These are phyloP conservation scores for Chlorocebus sabaeus DNA, from an alignment of 2,113 vertebrate species.

Conservation along the genomic window DNA sequence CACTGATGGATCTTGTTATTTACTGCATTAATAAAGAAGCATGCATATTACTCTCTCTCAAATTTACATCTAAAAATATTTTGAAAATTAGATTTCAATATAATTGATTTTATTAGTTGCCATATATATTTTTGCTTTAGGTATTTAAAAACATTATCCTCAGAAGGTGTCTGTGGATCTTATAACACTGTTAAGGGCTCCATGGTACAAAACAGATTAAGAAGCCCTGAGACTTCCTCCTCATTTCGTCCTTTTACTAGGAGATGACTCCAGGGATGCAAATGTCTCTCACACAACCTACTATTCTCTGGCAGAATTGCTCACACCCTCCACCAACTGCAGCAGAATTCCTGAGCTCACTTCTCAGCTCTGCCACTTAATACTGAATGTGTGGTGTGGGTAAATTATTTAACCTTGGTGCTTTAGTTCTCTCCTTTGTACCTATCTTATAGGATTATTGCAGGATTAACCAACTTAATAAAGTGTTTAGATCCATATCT, in stretches of 20 bases:
- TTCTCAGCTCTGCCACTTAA: background rate
- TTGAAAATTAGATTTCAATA: background rate
- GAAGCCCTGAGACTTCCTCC: background rate
- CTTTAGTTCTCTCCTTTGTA: background rate
- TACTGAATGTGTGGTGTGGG: fast-evolving
- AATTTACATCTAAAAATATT: background rate
- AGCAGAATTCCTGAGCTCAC: background rate
- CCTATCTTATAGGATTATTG: background rate
- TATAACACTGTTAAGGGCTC: background rate
- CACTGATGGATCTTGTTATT: background rate
- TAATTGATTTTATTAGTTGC: background rate
- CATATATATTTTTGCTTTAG: background rate
- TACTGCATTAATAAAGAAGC: background rate
- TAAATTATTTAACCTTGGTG: background rate
- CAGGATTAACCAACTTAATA: background rate
- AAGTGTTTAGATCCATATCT: background rate
- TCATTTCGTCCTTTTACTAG: background rate
- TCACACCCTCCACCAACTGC: background rate
- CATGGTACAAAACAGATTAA: background rate
- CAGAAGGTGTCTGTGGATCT: background rate
- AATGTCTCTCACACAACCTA: background rate
- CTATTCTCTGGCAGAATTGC: background rate
- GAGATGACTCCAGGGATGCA: background rate
- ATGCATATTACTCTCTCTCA: background rate
- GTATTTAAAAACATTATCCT: background rate